A percentile compares a stretch with the other conserved stretches of the same genome.
These are phyloP conservation scores for Steromphala cineraria DNA, from an alignment of 2,888 invertebrate species.

Conservation along the genomic window DNA sequence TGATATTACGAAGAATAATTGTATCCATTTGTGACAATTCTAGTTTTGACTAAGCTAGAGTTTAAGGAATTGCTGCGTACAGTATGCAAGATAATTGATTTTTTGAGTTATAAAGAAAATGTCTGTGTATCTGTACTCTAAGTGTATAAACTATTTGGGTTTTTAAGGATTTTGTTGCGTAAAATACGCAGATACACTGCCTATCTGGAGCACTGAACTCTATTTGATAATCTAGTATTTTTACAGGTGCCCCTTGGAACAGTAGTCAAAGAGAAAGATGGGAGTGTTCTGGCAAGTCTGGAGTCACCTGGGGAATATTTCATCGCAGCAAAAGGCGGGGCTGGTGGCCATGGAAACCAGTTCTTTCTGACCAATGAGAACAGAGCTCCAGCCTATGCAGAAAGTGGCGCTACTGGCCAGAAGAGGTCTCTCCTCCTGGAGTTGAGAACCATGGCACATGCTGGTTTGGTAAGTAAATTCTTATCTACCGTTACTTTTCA, in stretches of 20 bases:
- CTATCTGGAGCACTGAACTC: too few species aligned
- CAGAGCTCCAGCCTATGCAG: slow-evolving; percentile 89
- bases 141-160: too few species aligned
- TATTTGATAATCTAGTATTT: background rate
- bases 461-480: slow-evolving; percentile 80
- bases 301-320: slow-evolving; percentile 84
- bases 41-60: too few species aligned
- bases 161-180: background rate
- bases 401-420: slow-evolving; percentile 92
- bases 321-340: slow-evolving; percentile 94
- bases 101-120: too few species aligned
- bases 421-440: slow-evolving; percentile 81
- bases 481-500: background rate
- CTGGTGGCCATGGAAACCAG: slow-evolving; percentile 95
- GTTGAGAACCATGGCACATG: slow-evolving; percentile 93
- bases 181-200: background rate
- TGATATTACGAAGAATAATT: too few species aligned
- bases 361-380: slow-evolving; percentile 88
- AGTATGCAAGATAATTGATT: too few species aligned
- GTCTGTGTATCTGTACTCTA: too few species aligned
- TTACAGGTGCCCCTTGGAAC: slow-evolving; percentile 88
- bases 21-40: too few species aligned
- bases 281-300: slow-evolving; percentile 83
- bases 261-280: slow-evolving; percentile 79
- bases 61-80: too few species aligned